These are phyloP conservation scores for Archips crataeganus DNA, from an alignment of 2,888 invertebrate genomes.

Conservation along the genomic window DNA sequence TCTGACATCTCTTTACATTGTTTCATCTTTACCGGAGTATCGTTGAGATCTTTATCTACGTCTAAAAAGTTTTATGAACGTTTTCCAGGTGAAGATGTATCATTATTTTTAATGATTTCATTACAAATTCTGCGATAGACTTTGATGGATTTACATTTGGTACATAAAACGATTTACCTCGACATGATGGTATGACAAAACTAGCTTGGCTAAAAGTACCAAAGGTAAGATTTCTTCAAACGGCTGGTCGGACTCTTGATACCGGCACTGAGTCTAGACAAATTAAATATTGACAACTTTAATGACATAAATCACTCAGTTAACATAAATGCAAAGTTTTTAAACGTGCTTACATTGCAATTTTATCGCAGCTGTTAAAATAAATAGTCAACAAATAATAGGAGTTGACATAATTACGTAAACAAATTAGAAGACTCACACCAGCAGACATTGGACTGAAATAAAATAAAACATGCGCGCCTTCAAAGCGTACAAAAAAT, in stretches of 20 bases:
- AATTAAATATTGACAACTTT: no score
- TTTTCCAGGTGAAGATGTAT: background rate
- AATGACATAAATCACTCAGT: no score
- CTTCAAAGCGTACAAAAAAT: slow-evolving; percentile 18
- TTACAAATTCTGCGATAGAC: background rate
- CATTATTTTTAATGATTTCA: background rate
- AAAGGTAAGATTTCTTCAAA: no score
- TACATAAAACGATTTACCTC: no score
- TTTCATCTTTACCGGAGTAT: slow-evolving; percentile 24
- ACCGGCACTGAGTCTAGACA: no score
- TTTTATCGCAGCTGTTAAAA: background rate
- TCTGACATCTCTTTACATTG: slow-evolving; percentile 40
- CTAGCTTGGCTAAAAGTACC: no score
- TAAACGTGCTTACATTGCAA: no score
- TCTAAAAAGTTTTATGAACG: background rate
- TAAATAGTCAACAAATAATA: background rate
- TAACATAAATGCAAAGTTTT: no score
- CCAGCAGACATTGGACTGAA: background rate
- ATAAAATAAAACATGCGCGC: slow-evolving; percentile 19
- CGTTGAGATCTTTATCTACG: slow-evolving; percentile 10
- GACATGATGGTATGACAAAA: no score
- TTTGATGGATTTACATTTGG: no score
- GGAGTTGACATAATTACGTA: background rate
- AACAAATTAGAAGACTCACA: background rate
- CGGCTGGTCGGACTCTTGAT: no score